A percentile compares a stretch with the other conserved stretches of the same genome.
Evolutionary conservation across 2,113 vertebrate genomes (phyloP).

Genomic region (Pantherophis guttatus): DNA sequence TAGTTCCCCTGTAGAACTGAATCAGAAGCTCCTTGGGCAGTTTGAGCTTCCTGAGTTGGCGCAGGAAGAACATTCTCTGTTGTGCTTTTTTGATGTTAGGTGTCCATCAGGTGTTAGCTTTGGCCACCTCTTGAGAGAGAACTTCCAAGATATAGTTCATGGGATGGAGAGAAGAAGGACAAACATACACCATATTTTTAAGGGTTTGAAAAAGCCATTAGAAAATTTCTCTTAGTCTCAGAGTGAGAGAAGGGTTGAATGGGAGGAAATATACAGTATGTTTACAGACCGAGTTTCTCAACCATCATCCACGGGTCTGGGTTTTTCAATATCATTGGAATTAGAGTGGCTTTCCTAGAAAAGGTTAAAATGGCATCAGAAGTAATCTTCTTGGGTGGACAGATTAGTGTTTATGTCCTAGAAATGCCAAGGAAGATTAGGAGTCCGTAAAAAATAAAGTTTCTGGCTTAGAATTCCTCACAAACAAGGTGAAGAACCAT

Average conservation of each 20-base stretch:
- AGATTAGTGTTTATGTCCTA: neutral
- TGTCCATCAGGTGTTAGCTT: too few relatives aligned
- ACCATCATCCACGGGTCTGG: neutral
- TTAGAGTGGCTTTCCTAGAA: neutral
- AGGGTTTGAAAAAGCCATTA: neutral
- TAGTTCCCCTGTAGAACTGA: too few relatives aligned
- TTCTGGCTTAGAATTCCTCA: neutral
- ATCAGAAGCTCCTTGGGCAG: too few relatives aligned
- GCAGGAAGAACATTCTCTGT: too few relatives aligned
- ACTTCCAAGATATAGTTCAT: neutral
- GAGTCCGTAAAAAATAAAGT: neutral
- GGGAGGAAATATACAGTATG: neutral
- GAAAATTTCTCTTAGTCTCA: neutral
- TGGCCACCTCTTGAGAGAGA: neutral
- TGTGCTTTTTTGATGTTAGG: too few relatives aligned
- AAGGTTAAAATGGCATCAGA: neutral
- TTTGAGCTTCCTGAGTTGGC: too few relatives aligned
- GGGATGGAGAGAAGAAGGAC: neutral
- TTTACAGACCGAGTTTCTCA: neutral
- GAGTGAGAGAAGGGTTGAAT: neutral
- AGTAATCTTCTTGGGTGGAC: neutral
- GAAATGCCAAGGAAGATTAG: neutral
- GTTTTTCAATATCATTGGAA: neutral
- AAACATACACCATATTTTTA: neutral
- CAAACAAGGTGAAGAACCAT: neutral